Base-by-base conservation (phyloP, 2,113 vertebrate genomes). In the Lampris incognitus region DNA sequence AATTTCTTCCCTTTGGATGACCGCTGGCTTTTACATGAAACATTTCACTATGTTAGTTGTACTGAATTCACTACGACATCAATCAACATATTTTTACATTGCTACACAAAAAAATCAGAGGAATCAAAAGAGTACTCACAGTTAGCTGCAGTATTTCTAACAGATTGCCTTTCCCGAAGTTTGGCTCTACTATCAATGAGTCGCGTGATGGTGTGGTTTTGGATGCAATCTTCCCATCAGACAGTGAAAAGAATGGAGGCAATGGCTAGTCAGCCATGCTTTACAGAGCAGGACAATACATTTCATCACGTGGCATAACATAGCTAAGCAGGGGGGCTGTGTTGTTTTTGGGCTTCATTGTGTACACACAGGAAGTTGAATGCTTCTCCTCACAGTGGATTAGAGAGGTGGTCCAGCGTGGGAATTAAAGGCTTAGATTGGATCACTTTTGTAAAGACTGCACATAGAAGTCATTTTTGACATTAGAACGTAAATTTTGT, bases 291-390 rank as follows among this genome's bases (percentile, higher is more conserved):
- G 72, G 56, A 85, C 69, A 84, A 86, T 55, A 73, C 82, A 49
- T 5, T 0, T 0, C 40, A 59, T 78, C 73, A 4, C 66, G 48
- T 7, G 39, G 52, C 5, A 11, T 62, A 9, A 62, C 76, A 36
- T 89, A 87, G 62, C 57, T 1, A 13, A 8, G 58, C 58, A 63
- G 72, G 67, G 79, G 4, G 60, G 52, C 84, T 8, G 52, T 90
- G 90, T 88, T 92, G 88, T 71, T 90, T 90, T 87, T 74, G 52
- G 50, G 61, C 6, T 48, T 69, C 1, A 88, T 91, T 93, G 90
- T 91, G 82, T 39, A 6, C 59, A 13, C 7, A 56, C 69, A 42
- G 24, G 81, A 65, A 76, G 88, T 84, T 55, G 69, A 83, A 48
- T 84, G 82, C 84, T 82, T 88, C 87, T 82, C 85, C 82, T 78